phyloP scores from a whole-genome alignment of 2,888 invertebrate genomes.

The Odontocolon sp. region DNA sequence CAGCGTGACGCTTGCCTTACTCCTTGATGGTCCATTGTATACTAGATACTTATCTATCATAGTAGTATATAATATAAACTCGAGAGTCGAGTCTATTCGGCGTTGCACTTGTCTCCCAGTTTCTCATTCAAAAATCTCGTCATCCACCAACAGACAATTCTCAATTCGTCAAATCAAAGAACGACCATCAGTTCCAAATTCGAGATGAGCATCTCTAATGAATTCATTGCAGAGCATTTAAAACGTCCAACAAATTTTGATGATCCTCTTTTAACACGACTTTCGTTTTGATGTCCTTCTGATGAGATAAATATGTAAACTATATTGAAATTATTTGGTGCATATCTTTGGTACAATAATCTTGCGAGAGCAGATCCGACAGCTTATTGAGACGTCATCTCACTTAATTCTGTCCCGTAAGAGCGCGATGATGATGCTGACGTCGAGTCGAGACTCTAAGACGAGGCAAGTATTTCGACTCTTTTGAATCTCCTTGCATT shows the following conservation, averaged over 20 bases:
- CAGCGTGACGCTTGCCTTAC: constrained; percentile 71
- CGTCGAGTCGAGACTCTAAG: constrained; percentile 24
- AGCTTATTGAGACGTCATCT: constrained; percentile 51
- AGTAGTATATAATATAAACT: constrained; percentile 20
- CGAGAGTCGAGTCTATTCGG: constrained; percentile 6
- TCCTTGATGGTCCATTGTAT: constrained; percentile 46
- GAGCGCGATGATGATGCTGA: constrained; percentile 16
- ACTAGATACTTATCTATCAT: constrained; percentile 30
- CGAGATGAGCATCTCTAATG: constrained; percentile 22
- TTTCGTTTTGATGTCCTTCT: background rate
- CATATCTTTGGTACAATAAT: constrained; percentile 33
- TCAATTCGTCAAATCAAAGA: background rate
- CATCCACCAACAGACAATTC: background rate
- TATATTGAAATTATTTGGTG: background rate
- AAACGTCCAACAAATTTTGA: constrained; percentile 26
- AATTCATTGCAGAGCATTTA: constrained; percentile 19
- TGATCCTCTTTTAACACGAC: constrained; percentile 47
- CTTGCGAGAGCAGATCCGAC: constrained; percentile 29
- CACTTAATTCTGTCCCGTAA: constrained; percentile 2
- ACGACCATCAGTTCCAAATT: background rate
- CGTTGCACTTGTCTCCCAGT: constrained; percentile 25
- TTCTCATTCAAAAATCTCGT: constrained; percentile 6
- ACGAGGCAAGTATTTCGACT: constrained; percentile 44
- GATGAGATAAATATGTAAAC: background rate
- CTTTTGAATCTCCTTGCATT: constrained; percentile 27